Base-by-base conservation (phyloP, 2,888 invertebrate genomes). In the Prostheceraeus crozeri region DNA sequence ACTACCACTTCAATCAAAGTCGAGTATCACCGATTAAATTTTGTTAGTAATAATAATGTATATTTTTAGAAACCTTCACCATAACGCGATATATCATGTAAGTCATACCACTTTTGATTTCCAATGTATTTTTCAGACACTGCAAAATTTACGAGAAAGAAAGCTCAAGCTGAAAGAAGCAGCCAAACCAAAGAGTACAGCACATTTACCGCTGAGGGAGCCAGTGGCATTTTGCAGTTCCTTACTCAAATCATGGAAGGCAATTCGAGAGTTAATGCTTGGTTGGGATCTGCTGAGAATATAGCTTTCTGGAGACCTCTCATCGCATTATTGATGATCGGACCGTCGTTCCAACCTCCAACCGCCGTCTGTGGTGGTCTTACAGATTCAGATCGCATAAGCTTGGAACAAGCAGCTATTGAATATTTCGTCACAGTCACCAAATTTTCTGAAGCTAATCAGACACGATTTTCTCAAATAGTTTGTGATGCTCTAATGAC, bases 301-400 rank as follows among this genome's bases (percentile, higher is more conserved):
- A 83, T 84, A 1, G 80, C 82, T n/a, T 90, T 89, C 78, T 90
- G 89, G 89, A 81, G 84, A 48, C 85, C 87, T 2, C 78, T 90
- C 63, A 79, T 90, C 8, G 82, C 83, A 61, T 80, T 87, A 71
- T 80, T 75, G 28, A 23, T 19, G 36, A 4, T 23, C 21, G 36
- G 36, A 4, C 31, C 87, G 27, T 86, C 61, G 36, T 45, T 45
- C 35, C 31, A 28, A 53, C 8, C 33, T 68, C 86, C 71, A 82
- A 55, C 62, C 53, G 33, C 40, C n/a, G 19, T 25, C 8, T 35
- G 40, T 14, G 53, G 10, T n/a, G 35, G 23, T 31, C 28, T 40
- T n/a, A 27, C 28, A 3, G 19, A 30, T n/a, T 35, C 35, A 2
- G 31, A 53, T 25, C 21, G 53, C 19, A 3, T 56, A 16, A 8